Base-by-base conservation (phyloP, 2,113 vertebrate species). In the Gracilinanus agilis region DNA sequence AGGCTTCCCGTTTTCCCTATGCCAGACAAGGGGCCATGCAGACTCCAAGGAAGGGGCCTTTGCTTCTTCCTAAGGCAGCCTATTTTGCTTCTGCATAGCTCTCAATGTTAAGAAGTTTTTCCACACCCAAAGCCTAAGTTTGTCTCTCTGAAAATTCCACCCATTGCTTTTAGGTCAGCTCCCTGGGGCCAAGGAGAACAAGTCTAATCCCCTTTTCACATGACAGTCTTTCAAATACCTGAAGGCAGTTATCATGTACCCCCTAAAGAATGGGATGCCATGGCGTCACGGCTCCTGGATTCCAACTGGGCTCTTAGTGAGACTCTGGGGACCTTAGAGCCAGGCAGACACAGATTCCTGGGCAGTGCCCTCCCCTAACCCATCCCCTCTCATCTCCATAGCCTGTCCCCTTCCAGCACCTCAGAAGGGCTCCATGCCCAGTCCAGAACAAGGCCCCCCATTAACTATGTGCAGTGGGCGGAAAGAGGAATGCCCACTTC, bases 361-460 rank as follows among this genome's bases (percentile, higher is more conserved):
- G 89, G 44, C 24, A 90, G 89, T 53, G 1, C 44, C 34, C 40
- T 44, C 83, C 83, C 40, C 83, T n/a, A 21, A 88, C 40, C 89
- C 88, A 2, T 92, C 0, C 9, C 54, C 90, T 53, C 56, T 91
- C 88, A n/a, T 53, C 0, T 0, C 0, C 21, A 44, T 3, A 96
- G 53, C 93, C 25, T 5, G 49, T 53, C 90, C 23, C 44, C 34
- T 89, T 13, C 55, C 93, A 89, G 95, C 83, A 89, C 56, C 91
- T 93, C 55, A 0, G 19, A 40, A 61, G 88, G 94, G 92, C 95
- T 10, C 25, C 0, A 0, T 97, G 96, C 54, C 88, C 0, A 0
- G 91, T 49, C n/a, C 61, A 92, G 95, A 96, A 83, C 94, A 93
- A 96, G 96, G 96, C 55, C 94, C 61, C 67, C 90, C 67, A 3